Evolutionary conservation across 2,113 vertebrate species (phyloP), one percentile per base, ranked within the genome.

Genomic region (Oplegnathus fasciatus): DNA sequence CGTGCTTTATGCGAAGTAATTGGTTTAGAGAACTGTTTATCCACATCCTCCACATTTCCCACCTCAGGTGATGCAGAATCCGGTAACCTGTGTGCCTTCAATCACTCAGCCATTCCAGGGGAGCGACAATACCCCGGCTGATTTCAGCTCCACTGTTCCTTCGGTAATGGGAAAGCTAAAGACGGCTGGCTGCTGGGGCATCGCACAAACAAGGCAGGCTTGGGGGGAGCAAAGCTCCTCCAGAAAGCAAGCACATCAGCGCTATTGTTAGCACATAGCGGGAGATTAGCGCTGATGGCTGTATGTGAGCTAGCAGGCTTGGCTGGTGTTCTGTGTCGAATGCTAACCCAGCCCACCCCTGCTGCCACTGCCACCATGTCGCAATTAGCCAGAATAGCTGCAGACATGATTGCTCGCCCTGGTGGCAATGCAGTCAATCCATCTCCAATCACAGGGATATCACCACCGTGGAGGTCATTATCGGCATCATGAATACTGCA

Each of bases 191-290:
- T 93, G 90, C 86, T 86, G 80, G 87, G 76, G 55, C 75, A 78
- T 69, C 11, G 58, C 77, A 58, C 85, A 90, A 89, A 93, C 79
- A 86, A 86, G 87, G 70, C 76, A 76, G 80, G 76, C 83, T 78
- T 74, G 37, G 30, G 52, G 61, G 44, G 79, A 78, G 84, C 77
- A 78, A 81, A 90, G 90, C 79, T 91, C 79, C 91, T 84, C 62
- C 73, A 78, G 88, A 90, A 93, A 89, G 90, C 67, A 84, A 89
- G 84, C 85, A 88, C 91, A 94, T 94, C 92, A 93, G 93, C 61
- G 73, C 90, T 90, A 93, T 94, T 94, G 91, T 94, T 93, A 93
- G 89, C 82, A 88, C 90, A 81, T 91, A 89, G 92, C 85, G 57
- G 91, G 91, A 93, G 89, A 94, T 95, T 94, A 93, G 89, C 73